A percentile compares a stretch with the other conserved stretches of the same genome.
Evolutionary conservation across 2,113 vertebrate species (phyloP).

Genomic region (Muntiacus reevesi): DNA sequence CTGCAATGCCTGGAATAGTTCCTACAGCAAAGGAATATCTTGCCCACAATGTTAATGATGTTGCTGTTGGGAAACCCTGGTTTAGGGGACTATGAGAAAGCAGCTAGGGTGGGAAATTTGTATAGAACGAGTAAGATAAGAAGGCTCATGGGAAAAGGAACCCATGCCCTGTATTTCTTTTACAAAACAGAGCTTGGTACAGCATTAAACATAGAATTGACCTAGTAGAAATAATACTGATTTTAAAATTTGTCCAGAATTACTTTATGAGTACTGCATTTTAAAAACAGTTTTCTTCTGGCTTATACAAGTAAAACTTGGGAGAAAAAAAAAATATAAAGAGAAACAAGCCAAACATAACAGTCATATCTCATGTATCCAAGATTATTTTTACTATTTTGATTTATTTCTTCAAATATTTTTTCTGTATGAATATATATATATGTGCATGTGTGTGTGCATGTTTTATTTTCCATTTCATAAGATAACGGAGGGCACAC

Average conservation of each 20-base stretch:
- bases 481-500: neutral
- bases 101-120: neutral
- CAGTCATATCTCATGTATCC: neutral
- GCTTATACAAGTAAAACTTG: constrained; percentile 1
- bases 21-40: neutral
- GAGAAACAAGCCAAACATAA: neutral
- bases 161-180: neutral
- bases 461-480: constrained; percentile 19
- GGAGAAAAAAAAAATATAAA: neutral
- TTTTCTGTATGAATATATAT: neutral
- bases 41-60: neutral
- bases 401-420: neutral
- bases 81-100: neutral
- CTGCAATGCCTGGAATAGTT: neutral
- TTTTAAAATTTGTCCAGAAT: neutral
- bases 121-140: neutral
- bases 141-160: neutral
- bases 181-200: neutral
- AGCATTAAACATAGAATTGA: neutral
- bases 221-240: neutral
- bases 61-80: neutral
- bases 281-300: neutral
- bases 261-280: neutral
- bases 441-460: neutral
- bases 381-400: constrained; percentile 11